Base-by-base conservation (phyloP, 2,888 invertebrate genomes). In the Apeira syringaria region DNA sequence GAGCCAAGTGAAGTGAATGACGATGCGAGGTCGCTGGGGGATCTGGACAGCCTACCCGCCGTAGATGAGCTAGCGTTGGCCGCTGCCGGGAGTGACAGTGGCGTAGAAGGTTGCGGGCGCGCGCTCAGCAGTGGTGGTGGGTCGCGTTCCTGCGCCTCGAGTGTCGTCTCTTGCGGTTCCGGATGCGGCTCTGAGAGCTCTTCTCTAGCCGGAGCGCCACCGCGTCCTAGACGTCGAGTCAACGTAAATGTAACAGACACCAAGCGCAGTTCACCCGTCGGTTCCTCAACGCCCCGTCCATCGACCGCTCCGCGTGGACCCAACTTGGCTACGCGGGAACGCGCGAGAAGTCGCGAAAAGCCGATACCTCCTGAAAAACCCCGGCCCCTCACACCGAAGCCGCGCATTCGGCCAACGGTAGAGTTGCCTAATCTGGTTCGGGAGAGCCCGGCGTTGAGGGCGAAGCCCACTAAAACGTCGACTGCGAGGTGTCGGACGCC, bases 131-230 rank as follows among this genome's bases (percentile, higher is more conserved):
- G 94, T 59, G 91, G 91, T 2, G 91, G 93, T 5, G 92, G 93
- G 32, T 93, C 93, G 29, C 90, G 93, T 2, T 95, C 95, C 9
- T 95, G 95, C 67, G 94, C 94, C 54, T 95, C 95, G 25, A 95
- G 95, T 52, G 92, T 95, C 47, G 93, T 94, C 11, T 95, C 95
- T 48, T 95, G 94, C 68, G 94, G 94, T 53, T 95, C 95, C 1
- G 95, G 94, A 4, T 94, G 94, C 64, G 95, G 95, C 31, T 95
- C 95, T 56, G 96, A 96, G 66, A 95, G 95, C 71, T 95, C 95
- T 0, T 95, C 95, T 0, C 77, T 95, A 20, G 92, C 93, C 2
- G 84, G 77, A 8, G 80, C 90, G 7, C 86, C 90, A 11, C 90
- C 90, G 31, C 80, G 90, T 7, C 79, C 82, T 1, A 71, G 82